Evolutionary conservation across 1,140 invertebrate species (phyloP).

Genomic region (Drosophila sproati): DNA sequence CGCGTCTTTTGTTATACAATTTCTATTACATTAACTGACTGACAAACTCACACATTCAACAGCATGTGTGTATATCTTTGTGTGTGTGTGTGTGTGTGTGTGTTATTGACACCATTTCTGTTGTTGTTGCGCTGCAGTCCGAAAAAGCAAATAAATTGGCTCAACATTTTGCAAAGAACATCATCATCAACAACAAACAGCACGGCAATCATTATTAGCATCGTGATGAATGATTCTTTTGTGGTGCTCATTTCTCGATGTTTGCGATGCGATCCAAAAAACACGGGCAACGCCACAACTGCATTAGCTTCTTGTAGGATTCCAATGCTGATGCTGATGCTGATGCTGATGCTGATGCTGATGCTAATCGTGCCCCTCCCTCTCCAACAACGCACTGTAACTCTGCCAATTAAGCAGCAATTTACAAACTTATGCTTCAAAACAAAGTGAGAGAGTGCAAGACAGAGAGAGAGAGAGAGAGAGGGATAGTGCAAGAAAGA

Average conservation of each 20-base stretch:
- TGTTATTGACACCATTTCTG: conserved; percentile 76
- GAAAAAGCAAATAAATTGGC: conserved; percentile 45
- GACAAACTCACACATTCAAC: neutral
- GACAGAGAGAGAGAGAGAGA: neutral
- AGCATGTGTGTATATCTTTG: neutral
- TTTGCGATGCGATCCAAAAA: conserved; percentile 14
- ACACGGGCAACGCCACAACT: neutral
- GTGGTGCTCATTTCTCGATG: conserved; percentile 7
- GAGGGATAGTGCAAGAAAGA: neutral
- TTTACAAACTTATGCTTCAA: conserved; percentile 17
- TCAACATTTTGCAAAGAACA: conserved; percentile 40
- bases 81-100: conserved; percentile 20
- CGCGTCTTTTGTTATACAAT: conserved; percentile 77
- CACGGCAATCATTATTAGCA: neutral
- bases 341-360: too few species aligned
- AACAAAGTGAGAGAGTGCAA: neutral
- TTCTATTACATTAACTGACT: conserved; percentile 77
- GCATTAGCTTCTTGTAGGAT: neutral
- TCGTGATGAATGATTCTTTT: conserved; percentile 8
- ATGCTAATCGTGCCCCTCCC: neutral
- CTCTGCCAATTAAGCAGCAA: conserved; percentile 37
- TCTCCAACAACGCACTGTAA: neutral
- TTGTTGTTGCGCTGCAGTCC: conserved; percentile 8
- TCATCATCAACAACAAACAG: conserved; percentile 2
- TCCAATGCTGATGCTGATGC: too few species aligned